Base-by-base conservation (phyloP, 2,888 invertebrate genomes). In the Gisinianus flammeolus region DNA sequence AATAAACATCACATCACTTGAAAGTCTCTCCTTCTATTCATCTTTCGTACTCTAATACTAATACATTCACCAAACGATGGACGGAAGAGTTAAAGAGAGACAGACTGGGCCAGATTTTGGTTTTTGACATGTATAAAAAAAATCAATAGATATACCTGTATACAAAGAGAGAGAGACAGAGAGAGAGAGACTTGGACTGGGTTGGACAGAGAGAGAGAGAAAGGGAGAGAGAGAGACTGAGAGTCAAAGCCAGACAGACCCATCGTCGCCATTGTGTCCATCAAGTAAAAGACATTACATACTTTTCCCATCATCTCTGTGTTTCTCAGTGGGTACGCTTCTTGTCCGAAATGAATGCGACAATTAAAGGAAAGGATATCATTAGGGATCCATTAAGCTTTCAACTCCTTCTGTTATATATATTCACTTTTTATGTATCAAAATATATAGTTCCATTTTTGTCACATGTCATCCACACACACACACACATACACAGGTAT, bases 361-460 rank as follows among this genome's bases (percentile, higher is more conserved):
- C 74, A 74, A 74, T 74, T 74, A 74, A 74, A 74, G 74, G 35
- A 74, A 72, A 74, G 74, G 74, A 74, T 74, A 74, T 74, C 74
- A 74, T 74, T 74, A 74, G 64, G 64, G 74, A 66, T 74, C 74
- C 74, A 74, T 74, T 74, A 74, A 74, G 66, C 74, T 74, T 74
- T 74, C 74, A 74, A 74, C 66, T 74, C 74, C 66, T 73, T 30
- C 66, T 74, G 64, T 44, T 62, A 35, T 64, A 31, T 74, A 64
- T 64, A 30, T 66, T 74, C 24, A 62, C 33, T 33, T 56, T 26
- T 28, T 24, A 30, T 28, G 58, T 72, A 74, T 62, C 74, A 54
- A 54, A n/a, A 54, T 19, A 54, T n/a, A 54, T 3, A 16, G n/a
- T 54, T n/a, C 54, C 16, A 54, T 3, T 54, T n/a, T 72, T 72